Evolutionary conservation across 2,888 invertebrate species (phyloP), one percentile per base, ranked within the genome.

Genomic region (Cordilura impudica): DNA sequence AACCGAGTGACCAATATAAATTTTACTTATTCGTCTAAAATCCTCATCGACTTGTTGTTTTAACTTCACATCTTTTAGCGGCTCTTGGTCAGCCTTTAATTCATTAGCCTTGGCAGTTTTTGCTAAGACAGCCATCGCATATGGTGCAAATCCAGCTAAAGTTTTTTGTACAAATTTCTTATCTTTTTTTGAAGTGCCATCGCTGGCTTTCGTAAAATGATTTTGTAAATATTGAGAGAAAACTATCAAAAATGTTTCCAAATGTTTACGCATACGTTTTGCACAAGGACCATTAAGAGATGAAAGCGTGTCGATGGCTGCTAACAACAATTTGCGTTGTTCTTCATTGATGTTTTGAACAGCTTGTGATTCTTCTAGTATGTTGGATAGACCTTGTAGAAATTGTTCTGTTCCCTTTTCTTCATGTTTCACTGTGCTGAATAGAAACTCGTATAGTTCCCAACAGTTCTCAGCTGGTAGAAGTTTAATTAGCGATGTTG

Each of bases 1-100:
- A 82, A 89, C 89, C 83, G 89, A 88, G 75, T 89, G 84, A 8
- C 87, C 87, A 56, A 90, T 87, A 74, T 87, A 90, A 56, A 89
- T 88, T 78, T 89, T 89, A 75, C 86, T 88, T 4, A 89, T 86
- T 21, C 87, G 86, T 2, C 87, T 82, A 60, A 89, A 87, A 35
- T 86, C 74, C 12, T 89, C 89, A 75, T 88, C 85, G 1, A 85
- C 43, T 53, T 74, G 61, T n/a, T 70, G 54, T 0, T 26, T 56
- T 1, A 43, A 43, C 3, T 49, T 4, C n/a, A 10, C 49, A 0
- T 12, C 29, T 5, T 29, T 60, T 12, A 43, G 35, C 0, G 4
- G 14, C 21, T 82, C 76, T 4, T 72, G 5, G 35, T 60, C 51
- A 1, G 8, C 12, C 43, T 39, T 54, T 47, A 0, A 14, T 16